These are phyloP conservation scores for Sclerodermus sp. DNA, from an alignment of 2,888 invertebrate species.

Conservation along the genomic window DNA sequence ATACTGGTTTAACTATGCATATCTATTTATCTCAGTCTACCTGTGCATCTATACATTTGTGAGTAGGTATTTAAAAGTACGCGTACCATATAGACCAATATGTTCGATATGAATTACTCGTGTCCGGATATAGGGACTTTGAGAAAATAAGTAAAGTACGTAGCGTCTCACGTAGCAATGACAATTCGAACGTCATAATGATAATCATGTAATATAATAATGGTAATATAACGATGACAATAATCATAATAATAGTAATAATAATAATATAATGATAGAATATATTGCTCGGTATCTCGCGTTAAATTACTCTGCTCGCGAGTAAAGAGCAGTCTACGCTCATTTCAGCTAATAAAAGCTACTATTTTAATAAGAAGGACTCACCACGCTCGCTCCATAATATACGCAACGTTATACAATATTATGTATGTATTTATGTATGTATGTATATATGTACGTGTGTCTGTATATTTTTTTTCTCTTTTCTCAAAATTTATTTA, in stretches of 20 bases:
- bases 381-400: slow-evolving; percentile 16
- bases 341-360: slow-evolving; percentile 10
- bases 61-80: slow-evolving; percentile 26
- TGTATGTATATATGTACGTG: slow-evolving; percentile 5
- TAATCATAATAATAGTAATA: too few species aligned
- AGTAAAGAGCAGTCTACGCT: slow-evolving; percentile 4
- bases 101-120: slow-evolving; percentile 23
- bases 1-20: slow-evolving; percentile 7
- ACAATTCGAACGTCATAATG: slow-evolving; percentile 29
- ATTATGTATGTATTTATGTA: not conserved
- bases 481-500: slow-evolving; percentile 17
- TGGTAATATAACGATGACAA: too few species aligned
- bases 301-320: slow-evolving; percentile 18
- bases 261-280: too few species aligned
- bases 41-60: slow-evolving; percentile 27
- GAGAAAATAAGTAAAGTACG: slow-evolving; percentile 24
- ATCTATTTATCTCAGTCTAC: slow-evolving; percentile 17
- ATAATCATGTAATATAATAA: slow-evolving; percentile 34
- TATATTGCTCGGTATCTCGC: too few species aligned
- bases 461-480: slow-evolving; percentile 10
- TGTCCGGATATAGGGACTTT: slow-evolving; percentile 7
- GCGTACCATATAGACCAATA: slow-evolving; percentile 16
- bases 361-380: slow-evolving; percentile 18
- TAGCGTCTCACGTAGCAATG: slow-evolving; percentile 25
- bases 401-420: not conserved